Conservation (phyloP, 2,888 invertebrate genomes). For the Agrenia bidenticulata region DNA sequence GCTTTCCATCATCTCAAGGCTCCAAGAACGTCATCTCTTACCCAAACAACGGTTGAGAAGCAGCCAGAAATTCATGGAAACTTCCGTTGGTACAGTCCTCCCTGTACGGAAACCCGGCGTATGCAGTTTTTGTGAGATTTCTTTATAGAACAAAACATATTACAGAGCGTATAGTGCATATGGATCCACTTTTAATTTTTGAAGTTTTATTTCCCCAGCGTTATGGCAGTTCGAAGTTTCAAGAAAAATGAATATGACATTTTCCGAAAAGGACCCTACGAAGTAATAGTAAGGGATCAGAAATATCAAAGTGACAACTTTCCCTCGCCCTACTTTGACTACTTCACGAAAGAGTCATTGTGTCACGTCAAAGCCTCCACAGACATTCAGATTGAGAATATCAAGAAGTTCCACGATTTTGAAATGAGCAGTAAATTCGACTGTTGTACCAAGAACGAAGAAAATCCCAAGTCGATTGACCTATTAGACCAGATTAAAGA, state of each 20-base stretch:
- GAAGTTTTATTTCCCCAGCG: constrained; percentile 4
- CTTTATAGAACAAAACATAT: too few species aligned
- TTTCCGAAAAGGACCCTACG: constrained; percentile 29
- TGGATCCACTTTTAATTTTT: too few species aligned
- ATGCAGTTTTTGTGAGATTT: constrained; percentile 27
- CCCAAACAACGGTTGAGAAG: background rate
- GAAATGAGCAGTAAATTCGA: constrained; percentile 36
- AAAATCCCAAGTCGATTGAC: constrained; percentile 20
- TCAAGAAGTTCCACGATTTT: constrained; percentile 24
- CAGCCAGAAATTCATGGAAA: constrained; percentile 29
- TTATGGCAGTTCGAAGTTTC: constrained; percentile 27
- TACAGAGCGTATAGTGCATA: too few species aligned
- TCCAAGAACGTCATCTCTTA: background rate
- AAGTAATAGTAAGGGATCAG: constrained; percentile 25
- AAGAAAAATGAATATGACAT: constrained; percentile 24
- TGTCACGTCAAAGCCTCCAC: constrained; percentile 22
- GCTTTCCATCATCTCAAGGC: constrained; percentile 28
- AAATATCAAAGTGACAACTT: constrained; percentile 24
- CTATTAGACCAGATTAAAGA: background rate
- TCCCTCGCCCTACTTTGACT: constrained; percentile 28
- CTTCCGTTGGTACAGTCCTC: constrained; percentile 36
- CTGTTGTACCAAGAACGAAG: constrained; percentile 32
- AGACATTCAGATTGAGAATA: constrained; percentile 26
- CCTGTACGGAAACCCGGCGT: constrained; percentile 18
- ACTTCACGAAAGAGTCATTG: constrained; percentile 12